Evolutionary conservation across 2,113 vertebrate species (phyloP).

Genomic region (Neopipo cinnamomea): DNA sequence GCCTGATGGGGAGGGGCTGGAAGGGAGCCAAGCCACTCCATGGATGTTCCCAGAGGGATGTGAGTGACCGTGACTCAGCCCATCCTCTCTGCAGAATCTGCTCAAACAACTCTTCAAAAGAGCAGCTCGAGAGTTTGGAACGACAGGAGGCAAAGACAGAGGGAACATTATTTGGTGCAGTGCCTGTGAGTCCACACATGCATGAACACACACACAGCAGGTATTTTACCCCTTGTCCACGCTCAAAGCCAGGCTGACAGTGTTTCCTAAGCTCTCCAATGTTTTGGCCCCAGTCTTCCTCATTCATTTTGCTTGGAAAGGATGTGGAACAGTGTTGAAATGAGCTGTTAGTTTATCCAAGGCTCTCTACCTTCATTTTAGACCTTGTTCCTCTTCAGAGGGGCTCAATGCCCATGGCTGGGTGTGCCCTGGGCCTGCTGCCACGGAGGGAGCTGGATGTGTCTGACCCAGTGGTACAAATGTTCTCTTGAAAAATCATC

Average conservation of each 20-base stretch:
- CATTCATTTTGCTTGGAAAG: background rate
- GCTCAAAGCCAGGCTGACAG: background rate
- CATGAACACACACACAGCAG: background rate
- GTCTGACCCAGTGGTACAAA: background rate
- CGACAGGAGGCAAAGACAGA: background rate
- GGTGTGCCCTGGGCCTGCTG: too few species aligned
- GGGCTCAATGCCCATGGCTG: background rate
- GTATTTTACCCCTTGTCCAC: background rate
- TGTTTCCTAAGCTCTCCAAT: background rate
- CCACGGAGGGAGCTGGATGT: too few species aligned
- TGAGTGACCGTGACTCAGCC: background rate
- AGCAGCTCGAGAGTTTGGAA: background rate
- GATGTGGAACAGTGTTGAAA: background rate
- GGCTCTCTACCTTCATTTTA: background rate
- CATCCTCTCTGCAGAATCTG: background rate
- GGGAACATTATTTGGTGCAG: background rate
- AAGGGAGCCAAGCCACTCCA: background rate
- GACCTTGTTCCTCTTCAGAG: background rate
- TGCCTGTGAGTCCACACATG: too few species aligned
- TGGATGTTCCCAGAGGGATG: background rate
- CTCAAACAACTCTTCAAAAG: background rate
- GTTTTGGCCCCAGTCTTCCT: background rate
- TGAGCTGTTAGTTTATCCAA: background rate
- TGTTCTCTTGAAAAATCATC: background rate
- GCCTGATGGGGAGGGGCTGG: background rate